Percentiles rank a stretch among this genome's conserved stretches.
These are phyloP conservation scores for Mus musculus DNA, from an alignment of 2,113 vertebrate species.

Conservation along the genomic window GRCm39 chr9:58714501-58715000, in stretches of 20 bases:
- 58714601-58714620: background rate
- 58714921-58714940: background rate
- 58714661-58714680: background rate
- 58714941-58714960: background rate
- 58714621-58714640: constrained; percentile 47
- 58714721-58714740: background rate
- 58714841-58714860: background rate
- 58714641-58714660: background rate
- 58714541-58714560: background rate
- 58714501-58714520: background rate
- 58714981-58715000: background rate
- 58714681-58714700: background rate
- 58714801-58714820: too few species aligned
- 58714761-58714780: too few species aligned
- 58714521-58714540: background rate
- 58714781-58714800: too few species aligned
- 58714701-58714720: background rate
- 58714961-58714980: background rate
- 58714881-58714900: constrained; percentile 36
- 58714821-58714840: too few species aligned
- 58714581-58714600: background rate
- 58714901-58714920: background rate
- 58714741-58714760: background rate
- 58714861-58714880: background rate
- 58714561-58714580: background rate